phyloP scores from a whole-genome alignment of 2,888 invertebrate species.

The Eupithecia vulgata region DNA sequence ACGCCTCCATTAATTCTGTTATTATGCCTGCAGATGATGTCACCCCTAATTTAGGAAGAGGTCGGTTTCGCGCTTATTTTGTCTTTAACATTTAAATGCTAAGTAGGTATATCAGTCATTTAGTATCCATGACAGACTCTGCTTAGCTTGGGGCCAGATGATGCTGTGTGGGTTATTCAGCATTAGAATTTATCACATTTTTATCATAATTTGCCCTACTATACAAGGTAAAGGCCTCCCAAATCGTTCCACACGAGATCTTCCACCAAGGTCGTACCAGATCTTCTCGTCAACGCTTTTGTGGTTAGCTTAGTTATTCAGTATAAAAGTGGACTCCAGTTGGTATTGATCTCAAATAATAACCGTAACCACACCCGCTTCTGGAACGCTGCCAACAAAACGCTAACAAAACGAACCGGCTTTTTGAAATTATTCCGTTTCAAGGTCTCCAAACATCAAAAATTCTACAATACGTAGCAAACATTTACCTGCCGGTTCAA shows the following conservation, averaged over 20 bases:
- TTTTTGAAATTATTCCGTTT: constrained; percentile 46
- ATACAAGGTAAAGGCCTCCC: no score
- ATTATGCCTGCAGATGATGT: not conserved
- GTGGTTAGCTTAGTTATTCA: not conserved
- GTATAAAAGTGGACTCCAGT: not conserved
- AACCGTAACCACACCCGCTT: constrained; percentile 60
- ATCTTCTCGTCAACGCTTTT: not conserved
- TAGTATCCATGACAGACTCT: no score
- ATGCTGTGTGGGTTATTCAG: no score
- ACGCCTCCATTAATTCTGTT: constrained; percentile 2
- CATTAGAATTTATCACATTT: not conserved
- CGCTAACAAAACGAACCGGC: constrained; percentile 53
- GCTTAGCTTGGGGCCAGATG: no score
- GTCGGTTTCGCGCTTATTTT: not conserved
- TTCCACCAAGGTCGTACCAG: not conserved
- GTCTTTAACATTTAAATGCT: not conserved
- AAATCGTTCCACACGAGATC: not conserved
- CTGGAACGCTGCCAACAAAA: constrained; percentile 73
- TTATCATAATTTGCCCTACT: not conserved
- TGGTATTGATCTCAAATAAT: constrained; percentile 38
- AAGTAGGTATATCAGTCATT: no score
- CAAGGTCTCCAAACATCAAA: constrained; percentile 20
- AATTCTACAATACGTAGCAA: constrained; percentile 12
- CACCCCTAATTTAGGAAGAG: not conserved
- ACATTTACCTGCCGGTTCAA: constrained; percentile 11